Base-by-base conservation (phyloP, 2,888 invertebrate species). In the Orthosia cruda region DNA sequence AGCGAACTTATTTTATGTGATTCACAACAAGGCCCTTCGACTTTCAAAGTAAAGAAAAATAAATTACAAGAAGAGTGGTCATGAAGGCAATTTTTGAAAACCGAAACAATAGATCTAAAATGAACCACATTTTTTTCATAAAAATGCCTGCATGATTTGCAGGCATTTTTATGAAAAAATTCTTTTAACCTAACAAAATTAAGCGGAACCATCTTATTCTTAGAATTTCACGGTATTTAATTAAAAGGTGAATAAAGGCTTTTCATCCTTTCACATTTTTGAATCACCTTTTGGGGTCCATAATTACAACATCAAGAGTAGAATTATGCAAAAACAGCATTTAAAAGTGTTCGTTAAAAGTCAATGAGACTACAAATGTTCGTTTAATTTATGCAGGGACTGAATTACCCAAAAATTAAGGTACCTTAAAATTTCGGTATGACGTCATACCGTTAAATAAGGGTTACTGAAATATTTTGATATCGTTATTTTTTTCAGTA, bases 291-390 rank as follows among this genome's bases (percentile, higher is more conserved):
- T 74, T 71, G 59, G 72, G 68, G 50, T 61, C 70, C 69, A 77
- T 79, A 80, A 85, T 84, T 86, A 87, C 76, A 77, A 74, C 76
- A 64, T 77, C 64, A 71, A 61, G 71, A 81, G 73, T 83, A 87
- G 85, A 86, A 88, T 87, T 88, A 88, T 85, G 85, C 80, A 86
- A 87, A 87, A 87, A 87, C 79, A 82, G 67, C 71, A 68, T 70
- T 76, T 76, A 75, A 85, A 85, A 82, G 77, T 80, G 74, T 74
- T 69, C 73, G 75, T 59, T 78, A 77, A 80, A 80, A 77, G 64
- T 68, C 67, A 66, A 71, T 49, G 77, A 67, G 66, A 61, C 58
- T 74, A 70, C 72, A 72, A 74, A 67, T 70, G 79, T 78, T 64
- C 71, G 23, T 50, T 76, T 78, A 77, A 82, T 78, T 84, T 84